Evolutionary conservation across 2,113 vertebrate species (phyloP), one percentile per base, ranked within the genome.

Genomic region (Perccottus glenii): DNA sequence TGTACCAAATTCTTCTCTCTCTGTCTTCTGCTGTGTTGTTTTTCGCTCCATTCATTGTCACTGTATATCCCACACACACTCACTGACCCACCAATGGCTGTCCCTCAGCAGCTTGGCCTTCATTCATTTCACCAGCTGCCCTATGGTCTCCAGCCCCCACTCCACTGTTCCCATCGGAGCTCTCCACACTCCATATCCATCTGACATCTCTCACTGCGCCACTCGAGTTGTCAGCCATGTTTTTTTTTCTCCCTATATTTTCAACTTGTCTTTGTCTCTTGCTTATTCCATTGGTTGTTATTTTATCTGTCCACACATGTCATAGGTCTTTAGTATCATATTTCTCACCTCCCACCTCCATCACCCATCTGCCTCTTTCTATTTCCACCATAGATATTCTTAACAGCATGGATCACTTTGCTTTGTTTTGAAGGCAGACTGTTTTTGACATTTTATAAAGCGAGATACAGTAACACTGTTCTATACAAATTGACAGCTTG

Each of bases 91-190:
- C 72, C 69, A 44, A 64, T 75, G 72, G 73, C 60, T 47, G 77
- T 87, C 86, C 81, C 87, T 75, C 35, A 16, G 84, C 78, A 77
- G 60, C 69, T 77, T 67, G 62, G 52, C 75, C 40, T 79, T 11
- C 52, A 61, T 74, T 82, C 78, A 47, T 80, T 72, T 72, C 52
- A 65, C 64, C 61, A 76, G 67, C 74, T 72, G 48, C 51, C 76
- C 60, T 58, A 11, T 36, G 72, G 60, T 57, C 19, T 27, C 50
- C 64, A 51, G 32, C 49, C 56, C 32, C 50, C 33, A 2, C 42
- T 36, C 43, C 8, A 4, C 53, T 46, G 14, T 50, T 36, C 56
- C 47, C 11, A 3, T 35, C 49, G 49, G 45, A 38, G 75, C 61
- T 45, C 38, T 11, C n/a, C 40, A 40, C 8, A 27, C 19, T 27